phyloP scores from a whole-genome alignment of 64 coral and sea anemone genomes.

The Porites australiensis region DNA sequence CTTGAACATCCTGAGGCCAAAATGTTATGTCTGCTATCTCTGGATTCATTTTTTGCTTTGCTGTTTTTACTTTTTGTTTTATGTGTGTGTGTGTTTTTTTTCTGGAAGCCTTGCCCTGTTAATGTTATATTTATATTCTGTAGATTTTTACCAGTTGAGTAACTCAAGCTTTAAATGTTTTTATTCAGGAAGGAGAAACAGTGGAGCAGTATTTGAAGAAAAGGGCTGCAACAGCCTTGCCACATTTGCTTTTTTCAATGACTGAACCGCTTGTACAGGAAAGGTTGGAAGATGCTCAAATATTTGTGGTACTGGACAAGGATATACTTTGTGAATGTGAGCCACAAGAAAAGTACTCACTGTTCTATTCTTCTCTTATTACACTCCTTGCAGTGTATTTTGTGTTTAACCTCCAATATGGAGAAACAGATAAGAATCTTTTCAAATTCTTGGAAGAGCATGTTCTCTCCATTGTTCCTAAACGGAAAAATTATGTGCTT shows the following conservation, averaged over 20 bases:
- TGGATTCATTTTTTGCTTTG: no score
- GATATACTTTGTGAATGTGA: slow-evolving; percentile 2
- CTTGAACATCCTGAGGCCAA: no score
- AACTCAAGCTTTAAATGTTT: no score
- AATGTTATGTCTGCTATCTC: no score
- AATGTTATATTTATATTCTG: no score
- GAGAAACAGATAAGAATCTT: neutral
- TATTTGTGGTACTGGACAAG: neutral
- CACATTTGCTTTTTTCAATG: neutral
- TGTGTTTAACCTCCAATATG: neutral
- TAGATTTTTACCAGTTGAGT: no score
- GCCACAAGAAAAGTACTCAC: neutral
- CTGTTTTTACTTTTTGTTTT: no score
- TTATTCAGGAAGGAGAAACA: no score
- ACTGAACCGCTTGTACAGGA: neutral
- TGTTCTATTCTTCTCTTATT: neutral
- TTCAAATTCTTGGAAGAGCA: neutral
- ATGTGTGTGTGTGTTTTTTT: no score
- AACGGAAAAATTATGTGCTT: neutral
- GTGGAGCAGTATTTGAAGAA: no score
- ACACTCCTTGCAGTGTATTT: neutral
- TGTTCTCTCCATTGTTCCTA: neutral
- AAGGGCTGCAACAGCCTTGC: neutral
- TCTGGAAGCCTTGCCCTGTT: no score
- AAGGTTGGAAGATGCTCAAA: neutral